Evolutionary conservation across 2,113 vertebrate genomes (phyloP), one percentile per base, ranked within the genome.

Genomic region (Macrotis lagotis): DNA sequence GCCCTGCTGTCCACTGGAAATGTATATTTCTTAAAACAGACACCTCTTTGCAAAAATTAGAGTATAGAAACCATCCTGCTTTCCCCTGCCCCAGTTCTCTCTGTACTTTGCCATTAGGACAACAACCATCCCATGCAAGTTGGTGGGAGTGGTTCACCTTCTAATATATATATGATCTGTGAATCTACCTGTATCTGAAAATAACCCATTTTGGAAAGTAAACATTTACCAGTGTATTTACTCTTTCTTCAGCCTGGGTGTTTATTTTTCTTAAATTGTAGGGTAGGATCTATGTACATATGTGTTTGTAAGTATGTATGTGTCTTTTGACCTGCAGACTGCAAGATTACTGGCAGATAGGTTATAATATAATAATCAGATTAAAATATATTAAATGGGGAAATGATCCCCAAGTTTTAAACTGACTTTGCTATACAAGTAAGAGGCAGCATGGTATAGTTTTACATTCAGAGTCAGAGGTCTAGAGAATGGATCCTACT

Each of bases 21-120:
- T 24, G 90, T 92, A 25, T 2, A 22, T n/a, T 93, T 55, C 53
- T 53, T 26, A 91, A 93, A 95, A 55, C 47, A 90, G 89, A 48
- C 1, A 14, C 51, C 3, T 93, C 47, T 90, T 88, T 88, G n/a
- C 96, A 88, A 53, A 95, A 96, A 98, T 97, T 96, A 97, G 96
- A 96, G 66, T 52, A 53, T 93, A 96, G 50, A 8, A 90, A 51
- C 48, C 12, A 24, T 90, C 48, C 53, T 93, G 31, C 59, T 90
- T 95, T 88, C 53, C 94, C 93, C 92, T 94, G 9, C 9, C 47
- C 28, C 89, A 44, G 0, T 96, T 95, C 95, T 97, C 89, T 94
- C 50, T 88, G 52, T 93, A 51, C 51, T 90, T 95, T 92, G 55
- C 50, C 53, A 31, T 90, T 49, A 93, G 89, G 88, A 95, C 37